Conservation (phyloP, 53 echinoderm and acorn worm genomes). For the Echinarachnius parma region DNA sequence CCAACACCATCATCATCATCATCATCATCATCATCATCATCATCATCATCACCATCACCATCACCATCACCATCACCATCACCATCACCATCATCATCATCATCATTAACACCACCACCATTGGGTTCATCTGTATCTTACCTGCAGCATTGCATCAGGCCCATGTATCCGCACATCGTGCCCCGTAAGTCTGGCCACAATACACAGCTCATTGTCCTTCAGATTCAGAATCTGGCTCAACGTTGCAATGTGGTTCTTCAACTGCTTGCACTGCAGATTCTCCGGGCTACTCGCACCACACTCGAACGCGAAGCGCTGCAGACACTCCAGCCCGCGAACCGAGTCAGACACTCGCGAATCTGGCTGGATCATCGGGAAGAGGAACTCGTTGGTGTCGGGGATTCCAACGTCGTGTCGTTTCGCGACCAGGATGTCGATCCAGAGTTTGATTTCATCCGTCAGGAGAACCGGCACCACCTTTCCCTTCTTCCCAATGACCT, state of each 20-base stretch:
- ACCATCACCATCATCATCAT: background rate
- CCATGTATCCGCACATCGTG: conserved; percentile 71
- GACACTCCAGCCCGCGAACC: conserved; percentile 54
- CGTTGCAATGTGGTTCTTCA: conserved; percentile 78
- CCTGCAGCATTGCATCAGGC: conserved; percentile 67
- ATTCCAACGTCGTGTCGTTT: conserved; percentile 49
- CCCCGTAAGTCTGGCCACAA: conserved; percentile 65
- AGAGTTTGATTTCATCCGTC: conserved; percentile 48
- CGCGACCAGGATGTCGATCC: conserved; percentile 48
- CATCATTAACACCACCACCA: background rate
- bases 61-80: background rate
- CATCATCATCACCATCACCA: too few relatives aligned
- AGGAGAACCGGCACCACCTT: conserved; percentile 56
- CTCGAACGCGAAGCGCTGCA: conserved; percentile 56
- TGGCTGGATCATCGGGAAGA: conserved; percentile 37
- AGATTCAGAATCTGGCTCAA: conserved; percentile 69
- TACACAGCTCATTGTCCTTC: conserved; percentile 69
- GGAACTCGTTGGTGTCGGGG: conserved; percentile 48
- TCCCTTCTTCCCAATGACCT: conserved; percentile 62
- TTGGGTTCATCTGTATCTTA: background rate
- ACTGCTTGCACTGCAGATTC: conserved; percentile 56
- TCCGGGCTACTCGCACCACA: conserved; percentile 72
- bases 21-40: too few relatives aligned
- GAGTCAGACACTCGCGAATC: conserved; percentile 46
- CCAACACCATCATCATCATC: too few relatives aligned